Evolutionary conservation across 2,113 vertebrate genomes (phyloP), one percentile per base, ranked within the genome.

Genomic region (Serilophus lunatus): DNA sequence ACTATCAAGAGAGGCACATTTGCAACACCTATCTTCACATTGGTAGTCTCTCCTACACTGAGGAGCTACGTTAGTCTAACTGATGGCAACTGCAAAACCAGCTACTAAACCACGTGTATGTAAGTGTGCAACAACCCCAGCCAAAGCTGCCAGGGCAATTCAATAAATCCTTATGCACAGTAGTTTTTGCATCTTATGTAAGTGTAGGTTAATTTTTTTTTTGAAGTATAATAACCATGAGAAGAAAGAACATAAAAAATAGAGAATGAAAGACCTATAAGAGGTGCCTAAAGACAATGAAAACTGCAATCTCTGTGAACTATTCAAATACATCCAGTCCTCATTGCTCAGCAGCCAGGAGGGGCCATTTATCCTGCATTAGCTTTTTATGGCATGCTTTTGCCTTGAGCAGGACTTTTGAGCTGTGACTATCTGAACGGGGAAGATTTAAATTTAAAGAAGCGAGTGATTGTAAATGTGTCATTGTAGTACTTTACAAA

Each of bases 391-490:
- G 42, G 78, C 5, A 0, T 71, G 45, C 24, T 79, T 84, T 95
- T 84, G 94, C 95, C 94, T 91, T 57, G 45, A 88, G 94, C 82
- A 77, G 60, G 63, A 85, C 78, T 80, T 90, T 12, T 42, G 63
- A 95, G 75, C 93, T 94, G 89, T 47, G 82, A 90, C 70, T 89
- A 87, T 61, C 36, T 88, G 78, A 91, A 88, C 10, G 33, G 38
- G 47, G 15, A 91, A 82, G 80, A 92, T 80, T 85, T 69, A 91
- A 82, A 93, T 87, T 82, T 82, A 80, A 91, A 95, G 61, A 91
- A 71, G 68, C 85, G 33, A 69, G 44, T 19, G 53, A 83, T 8
- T 82, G 80, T 69, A 91, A 95, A 85, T 42, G 89, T 82, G 49
- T 64, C 23, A 5, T 84, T 88, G 80, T 90, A 94, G 42, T 60